These are phyloP conservation scores for Pluvianellus socialis DNA, from an alignment of 2,113 vertebrate species.

Conservation along the genomic window DNA sequence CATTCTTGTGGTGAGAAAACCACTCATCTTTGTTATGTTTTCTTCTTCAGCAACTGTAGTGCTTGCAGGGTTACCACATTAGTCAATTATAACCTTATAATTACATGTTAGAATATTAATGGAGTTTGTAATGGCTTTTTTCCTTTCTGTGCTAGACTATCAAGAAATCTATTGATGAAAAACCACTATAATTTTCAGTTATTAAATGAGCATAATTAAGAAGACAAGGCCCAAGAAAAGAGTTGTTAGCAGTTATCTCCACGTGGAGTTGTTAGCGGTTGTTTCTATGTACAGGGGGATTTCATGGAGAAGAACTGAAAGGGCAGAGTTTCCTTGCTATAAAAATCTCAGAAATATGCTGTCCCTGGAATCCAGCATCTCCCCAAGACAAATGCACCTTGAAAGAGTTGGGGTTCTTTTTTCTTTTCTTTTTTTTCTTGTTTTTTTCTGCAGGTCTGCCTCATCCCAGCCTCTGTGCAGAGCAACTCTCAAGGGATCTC, in stretches of 20 bases:
- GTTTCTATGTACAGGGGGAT: background rate
- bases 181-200: constrained; percentile 6
- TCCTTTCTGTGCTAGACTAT: background rate
- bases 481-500: background rate
- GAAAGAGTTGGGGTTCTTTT: background rate
- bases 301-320: background rate
- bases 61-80: background rate
- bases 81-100: constrained; percentile 32
- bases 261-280: background rate
- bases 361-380: background rate
- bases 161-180: background rate
- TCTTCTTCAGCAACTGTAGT: background rate
- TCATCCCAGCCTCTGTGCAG: background rate
- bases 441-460: background rate
- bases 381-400: background rate
- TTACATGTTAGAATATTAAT: constrained; percentile 1
- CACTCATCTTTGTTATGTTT: background rate
- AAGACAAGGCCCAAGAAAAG: background rate
- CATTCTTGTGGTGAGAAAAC: background rate
- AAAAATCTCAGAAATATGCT: background rate
- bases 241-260: background rate
- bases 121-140: background rate
- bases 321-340: background rate
- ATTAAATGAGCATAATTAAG: constrained; percentile 13
- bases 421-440: background rate